These are phyloP conservation scores for Porites lobata DNA, from an alignment of 92 coral and sea anemone species.

Conservation along the genomic window DNA sequence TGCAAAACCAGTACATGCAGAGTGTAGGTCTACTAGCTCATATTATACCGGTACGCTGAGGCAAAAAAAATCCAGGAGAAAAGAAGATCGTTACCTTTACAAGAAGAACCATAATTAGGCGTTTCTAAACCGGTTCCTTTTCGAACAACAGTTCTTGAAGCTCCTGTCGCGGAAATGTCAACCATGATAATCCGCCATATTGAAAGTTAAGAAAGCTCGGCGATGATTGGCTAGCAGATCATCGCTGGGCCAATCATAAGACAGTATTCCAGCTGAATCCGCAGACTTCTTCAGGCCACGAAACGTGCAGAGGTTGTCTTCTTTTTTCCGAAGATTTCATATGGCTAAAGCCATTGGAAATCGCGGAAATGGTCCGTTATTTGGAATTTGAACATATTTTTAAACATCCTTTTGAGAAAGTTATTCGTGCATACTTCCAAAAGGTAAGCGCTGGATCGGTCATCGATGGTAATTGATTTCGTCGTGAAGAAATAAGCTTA, in stretches of 20 bases:
- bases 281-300: too few species aligned
- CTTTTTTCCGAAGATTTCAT: conserved; percentile 15
- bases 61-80: background rate
- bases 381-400: conserved; percentile 83
- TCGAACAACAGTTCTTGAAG: conserved; percentile 34
- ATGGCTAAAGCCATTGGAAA: conserved; percentile 29
- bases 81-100: conserved; percentile 47
- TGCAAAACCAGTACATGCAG: conserved; percentile 14
- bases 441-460: conserved; percentile 64
- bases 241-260: background rate
- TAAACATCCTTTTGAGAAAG: conserved; percentile 93
- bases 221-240: conserved; percentile 27
- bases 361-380: conserved; percentile 73
- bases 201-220: conserved; percentile 9
- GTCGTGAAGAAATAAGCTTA: too few species aligned
- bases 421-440: conserved; percentile 88
- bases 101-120: conserved; percentile 78
- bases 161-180: background rate
- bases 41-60: background rate
- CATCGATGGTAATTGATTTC: background rate
- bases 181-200: conserved; percentile 50
- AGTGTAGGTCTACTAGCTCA: background rate
- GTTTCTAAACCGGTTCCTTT: conserved; percentile 75
- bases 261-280: background rate
- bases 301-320: background rate